Percentiles rank a stretch among this genome's conserved stretches.
Evolutionary conservation across 2,113 vertebrate genomes (phyloP).

Genomic region (Scomber scombrus): DNA sequence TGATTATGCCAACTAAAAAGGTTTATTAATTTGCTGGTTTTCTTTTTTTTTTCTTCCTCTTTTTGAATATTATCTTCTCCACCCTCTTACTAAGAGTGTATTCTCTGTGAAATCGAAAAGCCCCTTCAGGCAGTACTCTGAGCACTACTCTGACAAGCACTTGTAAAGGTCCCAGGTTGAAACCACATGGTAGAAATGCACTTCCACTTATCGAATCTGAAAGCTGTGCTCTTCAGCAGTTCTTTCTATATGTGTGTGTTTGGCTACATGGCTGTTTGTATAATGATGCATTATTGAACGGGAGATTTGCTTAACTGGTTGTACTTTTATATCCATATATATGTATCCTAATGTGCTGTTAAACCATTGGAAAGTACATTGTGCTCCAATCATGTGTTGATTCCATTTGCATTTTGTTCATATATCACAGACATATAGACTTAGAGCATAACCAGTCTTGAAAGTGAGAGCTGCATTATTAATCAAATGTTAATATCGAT

Average conservation of each 20-base stretch:
- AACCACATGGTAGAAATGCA: constrained; percentile 71
- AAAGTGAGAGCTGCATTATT: constrained; percentile 68
- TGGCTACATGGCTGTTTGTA: constrained; percentile 39
- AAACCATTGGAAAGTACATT: constrained; percentile 40
- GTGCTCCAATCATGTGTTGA: constrained; percentile 42
- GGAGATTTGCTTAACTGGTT: constrained; percentile 46
- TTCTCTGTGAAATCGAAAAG: constrained; percentile 82
- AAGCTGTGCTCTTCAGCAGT: constrained; percentile 57
- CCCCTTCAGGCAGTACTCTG: constrained; percentile 74
- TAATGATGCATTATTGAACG: constrained; percentile 47
- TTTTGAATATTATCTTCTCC: constrained; percentile 83
- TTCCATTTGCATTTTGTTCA: constrained; percentile 66
- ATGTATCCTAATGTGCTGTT: constrained; percentile 45
- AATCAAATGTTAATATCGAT: constrained; percentile 80
- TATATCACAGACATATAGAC: constrained; percentile 60
- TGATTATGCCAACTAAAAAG: constrained; percentile 86
- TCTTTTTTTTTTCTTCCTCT: constrained; percentile 61
- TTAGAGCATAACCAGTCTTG: constrained; percentile 51
- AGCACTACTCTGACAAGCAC: constrained; percentile 69
- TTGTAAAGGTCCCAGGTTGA: constrained; percentile 79
- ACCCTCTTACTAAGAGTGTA: constrained; percentile 76
- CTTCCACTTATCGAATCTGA: constrained; percentile 73
- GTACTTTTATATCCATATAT: constrained; percentile 44
- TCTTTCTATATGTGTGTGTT: constrained; percentile 32
- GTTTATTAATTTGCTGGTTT: constrained; percentile 85